phyloP scores from a whole-genome alignment of 2,113 vertebrate species.

The Chaetodon trifascialis region DNA sequence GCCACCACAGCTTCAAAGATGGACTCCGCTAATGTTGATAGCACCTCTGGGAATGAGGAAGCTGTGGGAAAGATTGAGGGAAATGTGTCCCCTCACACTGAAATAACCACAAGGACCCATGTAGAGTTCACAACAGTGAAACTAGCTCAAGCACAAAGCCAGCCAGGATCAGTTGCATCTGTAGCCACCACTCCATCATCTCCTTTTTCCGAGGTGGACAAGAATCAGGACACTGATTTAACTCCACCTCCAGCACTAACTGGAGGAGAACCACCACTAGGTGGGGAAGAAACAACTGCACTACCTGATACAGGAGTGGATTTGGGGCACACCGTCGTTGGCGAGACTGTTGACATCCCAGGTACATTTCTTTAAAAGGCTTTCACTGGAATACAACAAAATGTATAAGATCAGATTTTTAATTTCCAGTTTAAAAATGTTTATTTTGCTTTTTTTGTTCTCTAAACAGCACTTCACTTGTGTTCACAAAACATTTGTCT shows the following conservation, averaged over 20 bases:
- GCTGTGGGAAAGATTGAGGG: constrained; percentile 5
- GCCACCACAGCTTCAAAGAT: constrained; percentile 53
- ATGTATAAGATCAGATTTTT: not conserved
- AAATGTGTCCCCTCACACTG: constrained; percentile 23
- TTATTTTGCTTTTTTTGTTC: constrained; percentile 36
- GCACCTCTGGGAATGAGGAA: constrained; percentile 44
- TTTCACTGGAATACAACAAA: constrained; percentile 14
- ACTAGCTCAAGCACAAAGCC: constrained; percentile 39
- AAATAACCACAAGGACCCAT: constrained; percentile 19
- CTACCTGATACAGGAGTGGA: constrained; percentile 38
- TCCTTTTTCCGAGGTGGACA: constrained; percentile 23
- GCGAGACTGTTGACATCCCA: constrained; percentile 77
- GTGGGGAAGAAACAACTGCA: constrained; percentile 36
- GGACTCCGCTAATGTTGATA: constrained; percentile 34
- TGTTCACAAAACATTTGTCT: constrained; percentile 90
- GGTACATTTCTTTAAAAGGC: constrained; percentile 65
- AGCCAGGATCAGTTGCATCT: constrained; percentile 10
- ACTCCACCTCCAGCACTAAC: constrained; percentile 17
- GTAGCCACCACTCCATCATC: constrained; percentile 38
- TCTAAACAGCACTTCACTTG: constrained; percentile 84
- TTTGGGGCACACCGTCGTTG: constrained; percentile 71
- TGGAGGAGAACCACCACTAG: constrained; percentile 30
- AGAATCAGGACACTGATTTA: constrained; percentile 11
- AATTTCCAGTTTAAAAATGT: not conserved
- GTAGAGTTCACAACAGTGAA: constrained; percentile 42